A percentile compares a stretch with the other conserved stretches of the same genome.
Evolutionary conservation across 1,140 invertebrate species (phyloP).

Genomic region (Ceratina australensis): DNA sequence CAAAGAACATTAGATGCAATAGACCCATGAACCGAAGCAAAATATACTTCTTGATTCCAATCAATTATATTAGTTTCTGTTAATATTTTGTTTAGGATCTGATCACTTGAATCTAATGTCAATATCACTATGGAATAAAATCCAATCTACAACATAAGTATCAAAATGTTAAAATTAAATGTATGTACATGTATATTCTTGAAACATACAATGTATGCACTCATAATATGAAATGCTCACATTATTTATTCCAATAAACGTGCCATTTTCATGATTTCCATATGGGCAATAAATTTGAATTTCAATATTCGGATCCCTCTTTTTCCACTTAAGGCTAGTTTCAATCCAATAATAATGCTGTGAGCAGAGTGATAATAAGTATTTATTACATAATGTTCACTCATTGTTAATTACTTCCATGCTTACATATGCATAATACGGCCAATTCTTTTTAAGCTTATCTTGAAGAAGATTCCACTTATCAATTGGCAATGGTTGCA

Average conservation of each 20-base stretch:
- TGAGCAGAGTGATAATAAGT: neutral
- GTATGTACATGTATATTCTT: too few species aligned
- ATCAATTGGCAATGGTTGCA: conserved; percentile 7
- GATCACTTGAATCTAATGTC: neutral
- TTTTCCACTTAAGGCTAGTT: conserved; percentile 42
- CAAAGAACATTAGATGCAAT: conserved; percentile 1
- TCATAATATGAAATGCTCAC: neutral
- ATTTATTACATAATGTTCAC: neutral
- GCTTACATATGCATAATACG: conserved; percentile 23
- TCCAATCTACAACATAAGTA: conserved; percentile 9
- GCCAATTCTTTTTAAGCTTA: conserved; percentile 7
- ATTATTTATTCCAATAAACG: conserved; percentile 13
- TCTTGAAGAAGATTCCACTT: conserved; percentile 14
- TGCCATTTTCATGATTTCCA: conserved; percentile 16
- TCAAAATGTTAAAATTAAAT: neutral
- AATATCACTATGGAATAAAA: neutral
- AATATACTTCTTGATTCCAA: neutral
- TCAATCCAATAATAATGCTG: conserved; percentile 43
- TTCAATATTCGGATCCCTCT: conserved; percentile 17
- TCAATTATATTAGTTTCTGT: conserved; percentile 28
- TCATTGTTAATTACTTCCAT: neutral
- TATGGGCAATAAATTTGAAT: conserved; percentile 46
- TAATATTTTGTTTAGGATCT: neutral
- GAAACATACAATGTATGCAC: too few species aligned
- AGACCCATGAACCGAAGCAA: conserved; percentile 9